Conservation (phyloP, 2,888 invertebrate species). For the Leucania comma region DNA sequence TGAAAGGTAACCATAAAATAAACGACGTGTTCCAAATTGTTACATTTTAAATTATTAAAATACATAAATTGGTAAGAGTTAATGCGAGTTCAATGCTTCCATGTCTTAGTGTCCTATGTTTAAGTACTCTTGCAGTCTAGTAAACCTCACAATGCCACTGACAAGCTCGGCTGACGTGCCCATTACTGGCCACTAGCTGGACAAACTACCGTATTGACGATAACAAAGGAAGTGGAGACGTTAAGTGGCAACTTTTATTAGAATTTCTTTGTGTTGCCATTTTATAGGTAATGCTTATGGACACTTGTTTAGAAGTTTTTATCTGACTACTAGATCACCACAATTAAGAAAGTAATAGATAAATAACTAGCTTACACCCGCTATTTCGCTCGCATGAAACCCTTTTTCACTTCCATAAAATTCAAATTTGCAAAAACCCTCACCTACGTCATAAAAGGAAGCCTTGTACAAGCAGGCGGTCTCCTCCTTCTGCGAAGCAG, state of each 20-base stretch:
- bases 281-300: background rate
- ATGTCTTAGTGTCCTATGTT: background rate
- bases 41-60: too few relatives aligned
- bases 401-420: too few relatives aligned
- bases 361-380: too few relatives aligned
- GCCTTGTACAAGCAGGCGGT: too few relatives aligned
- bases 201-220: background rate
- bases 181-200: constrained; percentile 11
- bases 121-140: background rate
- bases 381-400: too few relatives aligned
- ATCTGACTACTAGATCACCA: background rate
- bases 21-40: too few relatives aligned
- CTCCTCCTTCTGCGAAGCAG: too few relatives aligned
- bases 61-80: too few relatives aligned
- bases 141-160: constrained; percentile 1
- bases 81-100: background rate
- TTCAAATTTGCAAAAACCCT: too few relatives aligned
- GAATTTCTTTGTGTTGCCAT: background rate
- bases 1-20: too few relatives aligned
- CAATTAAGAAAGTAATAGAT: too few relatives aligned
- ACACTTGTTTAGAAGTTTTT: background rate
- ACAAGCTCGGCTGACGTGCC: background rate
- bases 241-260: background rate
- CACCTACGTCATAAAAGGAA: too few relatives aligned
- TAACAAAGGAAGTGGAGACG: background rate